Conservation (phyloP, 2,797 vertebrate species). For the Octomys mimax region DNA sequence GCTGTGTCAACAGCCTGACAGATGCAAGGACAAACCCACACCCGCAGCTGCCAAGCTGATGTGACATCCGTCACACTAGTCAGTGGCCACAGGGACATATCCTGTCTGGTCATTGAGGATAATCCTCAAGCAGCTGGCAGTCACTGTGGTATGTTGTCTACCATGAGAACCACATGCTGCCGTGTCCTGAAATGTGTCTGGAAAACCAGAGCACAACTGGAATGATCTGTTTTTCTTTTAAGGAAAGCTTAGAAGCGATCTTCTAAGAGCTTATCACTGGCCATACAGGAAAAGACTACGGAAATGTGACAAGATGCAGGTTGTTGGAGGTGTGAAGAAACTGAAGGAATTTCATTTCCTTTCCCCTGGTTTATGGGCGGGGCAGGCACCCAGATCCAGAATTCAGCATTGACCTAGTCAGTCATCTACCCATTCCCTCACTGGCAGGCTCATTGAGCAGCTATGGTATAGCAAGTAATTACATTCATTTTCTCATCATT, state of each 20-base stretch:
- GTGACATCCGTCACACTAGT: background rate
- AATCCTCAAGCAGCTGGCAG: background rate
- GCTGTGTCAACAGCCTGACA: background rate
- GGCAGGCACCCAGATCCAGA: background rate
- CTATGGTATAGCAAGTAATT: background rate
- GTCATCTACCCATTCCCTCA: too few relatives aligned
- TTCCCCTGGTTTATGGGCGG: background rate
- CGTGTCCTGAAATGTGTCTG: background rate
- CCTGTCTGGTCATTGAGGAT: background rate
- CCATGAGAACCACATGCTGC: background rate
- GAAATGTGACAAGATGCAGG: background rate
- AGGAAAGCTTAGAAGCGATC: background rate
- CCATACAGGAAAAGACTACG: background rate
- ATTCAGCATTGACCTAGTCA: background rate
- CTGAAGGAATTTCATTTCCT: background rate
- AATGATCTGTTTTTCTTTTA: conserved; percentile 29
- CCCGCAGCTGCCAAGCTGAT: background rate
- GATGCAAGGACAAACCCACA: background rate
- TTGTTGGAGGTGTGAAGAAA: background rate
- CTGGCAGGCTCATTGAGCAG: background rate
- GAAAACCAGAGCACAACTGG: background rate
- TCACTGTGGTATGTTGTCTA: accelerated
- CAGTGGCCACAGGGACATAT: background rate
- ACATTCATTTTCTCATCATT: background rate
- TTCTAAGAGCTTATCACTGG: conserved; percentile 1